Evolutionary conservation across 2,888 invertebrate species (phyloP).

Genomic region (Amiota mariae): DNA sequence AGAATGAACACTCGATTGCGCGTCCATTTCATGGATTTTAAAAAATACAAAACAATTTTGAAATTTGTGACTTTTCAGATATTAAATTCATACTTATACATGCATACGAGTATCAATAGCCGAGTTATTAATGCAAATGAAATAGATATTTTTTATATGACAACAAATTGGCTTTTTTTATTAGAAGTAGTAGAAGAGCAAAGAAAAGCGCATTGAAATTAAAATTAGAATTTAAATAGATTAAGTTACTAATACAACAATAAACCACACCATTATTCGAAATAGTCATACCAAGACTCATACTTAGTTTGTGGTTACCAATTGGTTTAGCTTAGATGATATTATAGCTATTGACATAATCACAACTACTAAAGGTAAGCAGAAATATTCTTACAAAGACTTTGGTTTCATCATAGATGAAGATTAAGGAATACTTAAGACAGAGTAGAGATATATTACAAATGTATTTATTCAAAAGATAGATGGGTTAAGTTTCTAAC

Average conservation of each 20-base stretch:
- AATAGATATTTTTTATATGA: neutral
- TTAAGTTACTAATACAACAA: no score
- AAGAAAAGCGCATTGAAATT: no score
- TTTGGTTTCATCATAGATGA: no score
- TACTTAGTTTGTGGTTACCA: slow-evolving; percentile 17
- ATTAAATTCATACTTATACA: neutral
- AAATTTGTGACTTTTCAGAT: slow-evolving; percentile 11
- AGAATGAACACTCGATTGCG: neutral
- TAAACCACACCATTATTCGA: no score
- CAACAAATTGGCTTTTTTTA: neutral
- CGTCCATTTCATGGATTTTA: neutral
- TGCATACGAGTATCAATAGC: neutral
- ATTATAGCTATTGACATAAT: slow-evolving; percentile 16
- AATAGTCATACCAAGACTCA: neutral
- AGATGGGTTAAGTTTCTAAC: no score
- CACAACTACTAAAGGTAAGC: slow-evolving; percentile 19
- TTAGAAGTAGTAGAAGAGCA: neutral
- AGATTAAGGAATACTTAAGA: no score
- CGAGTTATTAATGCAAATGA: neutral
- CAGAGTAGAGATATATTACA: no score
- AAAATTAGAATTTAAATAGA: no score
- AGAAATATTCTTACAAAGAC: neutral
- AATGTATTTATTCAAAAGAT: no score
- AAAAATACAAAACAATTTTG: slow-evolving; percentile 12
- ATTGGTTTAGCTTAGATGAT: neutral